phyloP scores from a whole-genome alignment of 1,140 invertebrate genomes.

The Bombyx mori region DNA sequence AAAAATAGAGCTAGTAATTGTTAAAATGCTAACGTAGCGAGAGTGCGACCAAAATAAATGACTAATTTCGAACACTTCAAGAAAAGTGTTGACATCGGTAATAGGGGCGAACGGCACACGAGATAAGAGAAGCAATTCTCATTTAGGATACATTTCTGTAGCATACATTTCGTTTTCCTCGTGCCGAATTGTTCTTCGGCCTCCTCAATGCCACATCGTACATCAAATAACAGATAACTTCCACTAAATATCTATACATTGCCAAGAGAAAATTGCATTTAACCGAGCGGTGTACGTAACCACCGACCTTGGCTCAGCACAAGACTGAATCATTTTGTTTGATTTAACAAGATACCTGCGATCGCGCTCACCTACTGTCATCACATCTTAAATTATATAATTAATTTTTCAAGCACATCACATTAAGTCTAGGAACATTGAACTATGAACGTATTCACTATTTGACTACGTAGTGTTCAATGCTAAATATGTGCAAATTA shows the following conservation, averaged over 20 bases:
- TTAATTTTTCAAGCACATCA: no score
- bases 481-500: conserved; percentile 5
- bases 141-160: conserved; percentile 1
- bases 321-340: conserved; percentile 38
- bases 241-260: conserved; percentile 32
- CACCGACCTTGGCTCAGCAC: conserved; percentile 35
- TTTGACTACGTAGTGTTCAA: background rate
- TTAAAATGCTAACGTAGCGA: background rate
- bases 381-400: no score
- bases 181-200: conserved; percentile 16
- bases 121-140: no score
- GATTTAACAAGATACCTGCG: conserved; percentile 3
- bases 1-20: no score
- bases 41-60: conserved; percentile 8
- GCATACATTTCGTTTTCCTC: conserved; percentile 20
- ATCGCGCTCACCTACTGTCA: no score
- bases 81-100: no score
- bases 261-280: conserved; percentile 21
- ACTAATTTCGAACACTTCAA: no score
- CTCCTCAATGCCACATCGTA: conserved; percentile 26
- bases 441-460: background rate
- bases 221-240: conserved; percentile 32
- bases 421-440: background rate
- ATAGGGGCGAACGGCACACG: no score
- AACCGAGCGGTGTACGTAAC: conserved; percentile 14